Evolutionary conservation across 2,113 vertebrate species (phyloP).

Genomic region (Salvator merianae): DNA sequence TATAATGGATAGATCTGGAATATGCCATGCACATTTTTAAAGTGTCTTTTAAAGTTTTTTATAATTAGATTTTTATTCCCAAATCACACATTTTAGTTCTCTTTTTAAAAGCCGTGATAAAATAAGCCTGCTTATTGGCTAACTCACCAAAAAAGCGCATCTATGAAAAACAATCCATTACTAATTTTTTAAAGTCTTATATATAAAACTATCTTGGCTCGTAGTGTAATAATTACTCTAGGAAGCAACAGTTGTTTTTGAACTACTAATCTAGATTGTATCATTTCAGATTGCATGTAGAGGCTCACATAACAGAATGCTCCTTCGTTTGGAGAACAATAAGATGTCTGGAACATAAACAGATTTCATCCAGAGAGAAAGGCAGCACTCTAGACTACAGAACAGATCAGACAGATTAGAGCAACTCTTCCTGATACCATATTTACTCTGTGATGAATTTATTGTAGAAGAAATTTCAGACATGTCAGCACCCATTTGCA

Average conservation of each 20-base stretch:
- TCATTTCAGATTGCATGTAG: neutral
- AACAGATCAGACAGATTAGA: neutral
- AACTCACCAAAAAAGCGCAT: neutral
- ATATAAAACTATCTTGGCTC: neutral
- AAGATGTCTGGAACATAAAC: neutral
- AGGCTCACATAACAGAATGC: neutral
- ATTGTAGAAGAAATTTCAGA: neutral
- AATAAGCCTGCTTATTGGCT: neutral
- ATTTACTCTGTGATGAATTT: neutral
- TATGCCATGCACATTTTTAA: neutral
- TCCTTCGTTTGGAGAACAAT: neutral
- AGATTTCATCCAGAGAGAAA: neutral
- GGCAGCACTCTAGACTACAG: neutral
- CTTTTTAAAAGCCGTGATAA: neutral
- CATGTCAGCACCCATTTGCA: neutral
- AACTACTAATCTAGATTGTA: neutral
- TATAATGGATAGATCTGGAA: neutral
- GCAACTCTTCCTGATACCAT: neutral
- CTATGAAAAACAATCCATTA: neutral
- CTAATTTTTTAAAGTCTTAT: neutral
- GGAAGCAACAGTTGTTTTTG: neutral
- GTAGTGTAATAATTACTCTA: neutral
- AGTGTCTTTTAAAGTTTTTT: neutral
- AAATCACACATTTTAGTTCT: neutral
- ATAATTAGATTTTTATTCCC: neutral